Base-by-base conservation (phyloP, 1,140 invertebrate species). In the Heterodera carotae region DNA sequence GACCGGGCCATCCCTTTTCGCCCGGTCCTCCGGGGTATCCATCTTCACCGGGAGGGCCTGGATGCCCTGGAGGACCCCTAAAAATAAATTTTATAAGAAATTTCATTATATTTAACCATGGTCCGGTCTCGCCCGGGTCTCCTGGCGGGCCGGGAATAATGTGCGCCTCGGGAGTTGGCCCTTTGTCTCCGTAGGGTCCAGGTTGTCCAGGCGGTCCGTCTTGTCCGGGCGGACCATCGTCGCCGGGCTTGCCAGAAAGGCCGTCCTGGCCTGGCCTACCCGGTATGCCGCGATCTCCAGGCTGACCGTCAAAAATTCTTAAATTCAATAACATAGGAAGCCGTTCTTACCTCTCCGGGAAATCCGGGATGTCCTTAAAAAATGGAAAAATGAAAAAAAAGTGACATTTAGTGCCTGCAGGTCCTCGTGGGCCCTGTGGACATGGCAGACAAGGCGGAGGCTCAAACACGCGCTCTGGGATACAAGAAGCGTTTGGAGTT, bases 401-500 rank as follows among this genome's bases (percentile, higher is more conserved):
- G 22, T 56, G 48, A 12, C 18, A 56, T 18, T 18, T 31, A 6
- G n/a, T n/a, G 29, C 86, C 85, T 27, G 83, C 78, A 22, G 80
- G 76, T 68, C 85, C 85, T 29, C 85, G 78, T 18, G 86, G 85
- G 15, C 85, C 85, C 72, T 88, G 86, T 10, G 85, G 85, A 77
- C 85, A 87, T 27, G 85, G 85, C 27, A 87, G 79, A 72, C 85
- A 87, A 62, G 85, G 85, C 27, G 85, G 86, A 39, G 85, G 85
- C 68, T 87, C 85, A 73, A 87, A 87, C 27, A 87, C 85, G 36
- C 85, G 53, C 76, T 87, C 85, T 25, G 85, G 85, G 67, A 87
- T 88, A 64, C 85, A 87, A 1, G 85, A 88, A 12, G 85, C 86
- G 74, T 87, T 87, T 29, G 85, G 85, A 12, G 85, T 87, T 15